Percentiles rank a stretch among this genome's conserved stretches.
Conservation (phyloP, 1,140 invertebrate genomes). For the Trissolcus basalis region DNA sequence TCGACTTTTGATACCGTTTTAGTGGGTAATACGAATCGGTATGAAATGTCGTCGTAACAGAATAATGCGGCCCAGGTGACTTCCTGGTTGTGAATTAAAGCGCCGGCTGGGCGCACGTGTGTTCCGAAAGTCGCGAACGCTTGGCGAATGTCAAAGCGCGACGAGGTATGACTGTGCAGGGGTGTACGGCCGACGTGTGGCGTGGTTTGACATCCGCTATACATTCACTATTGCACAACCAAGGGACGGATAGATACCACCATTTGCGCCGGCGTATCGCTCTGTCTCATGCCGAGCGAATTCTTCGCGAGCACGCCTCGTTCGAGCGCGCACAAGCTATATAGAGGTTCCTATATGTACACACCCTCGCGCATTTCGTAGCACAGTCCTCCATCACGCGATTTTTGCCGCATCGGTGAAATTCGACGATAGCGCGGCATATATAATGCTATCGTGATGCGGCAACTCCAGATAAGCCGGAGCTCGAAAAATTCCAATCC, state of each 20-base stretch:
- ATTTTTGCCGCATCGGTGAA: slow-evolving; percentile 54
- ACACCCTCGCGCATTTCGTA: slow-evolving; percentile 59
- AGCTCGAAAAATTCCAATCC: slow-evolving; percentile 16
- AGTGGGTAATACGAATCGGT: slow-evolving; percentile 1
- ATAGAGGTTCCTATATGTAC: slow-evolving; percentile 40
- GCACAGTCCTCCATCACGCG: slow-evolving; percentile 49
- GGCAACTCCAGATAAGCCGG: slow-evolving; percentile 20
- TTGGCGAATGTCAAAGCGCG: slow-evolving; percentile 58
- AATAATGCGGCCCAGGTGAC: slow-evolving; percentile 42
- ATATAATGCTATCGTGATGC: slow-evolving; percentile 50
- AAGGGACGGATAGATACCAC: slow-evolving; percentile 42
- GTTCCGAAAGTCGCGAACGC: slow-evolving; percentile 50
- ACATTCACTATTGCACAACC: slow-evolving; percentile 65
- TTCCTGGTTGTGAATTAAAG: slow-evolving; percentile 59
- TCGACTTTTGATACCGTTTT: slow-evolving; percentile 4
- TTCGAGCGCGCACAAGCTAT: slow-evolving; percentile 16
- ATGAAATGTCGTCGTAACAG: slow-evolving; percentile 25
- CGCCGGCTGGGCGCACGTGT: slow-evolving; percentile 49
- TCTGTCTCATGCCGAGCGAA: slow-evolving; percentile 61
- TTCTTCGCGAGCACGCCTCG: slow-evolving; percentile 60
- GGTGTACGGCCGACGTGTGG: slow-evolving; percentile 57
- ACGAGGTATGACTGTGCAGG: slow-evolving; percentile 42
- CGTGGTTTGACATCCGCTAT: slow-evolving; percentile 62
- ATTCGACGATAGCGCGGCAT: slow-evolving; percentile 54
- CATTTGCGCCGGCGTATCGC: slow-evolving; percentile 38